Conservation (phyloP, 2,113 vertebrate species). For the Eretmochelys imbricata region DNA sequence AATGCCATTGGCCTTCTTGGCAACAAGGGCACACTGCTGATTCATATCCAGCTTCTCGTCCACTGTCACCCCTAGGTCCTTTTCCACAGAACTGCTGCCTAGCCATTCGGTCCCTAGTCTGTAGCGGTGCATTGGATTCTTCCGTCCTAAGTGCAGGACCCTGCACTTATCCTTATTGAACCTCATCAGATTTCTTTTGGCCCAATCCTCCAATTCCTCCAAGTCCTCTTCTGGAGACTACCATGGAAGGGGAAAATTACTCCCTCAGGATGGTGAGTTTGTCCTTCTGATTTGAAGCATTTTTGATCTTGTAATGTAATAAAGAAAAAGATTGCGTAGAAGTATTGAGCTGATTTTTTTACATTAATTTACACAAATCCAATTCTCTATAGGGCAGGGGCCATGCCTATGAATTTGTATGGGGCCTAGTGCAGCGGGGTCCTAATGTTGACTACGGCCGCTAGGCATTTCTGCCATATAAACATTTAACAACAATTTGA, state of each 20-base stretch:
- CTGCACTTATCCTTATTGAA: too few species aligned
- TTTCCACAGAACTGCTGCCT: too few species aligned
- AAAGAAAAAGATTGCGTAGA: not conserved
- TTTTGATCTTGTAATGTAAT: not conserved
- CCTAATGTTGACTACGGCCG: not conserved
- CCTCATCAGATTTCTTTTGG: too few species aligned
- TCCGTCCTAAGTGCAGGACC: too few species aligned
- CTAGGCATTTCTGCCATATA: not conserved
- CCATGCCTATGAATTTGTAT: not conserved
- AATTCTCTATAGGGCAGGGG: not conserved
- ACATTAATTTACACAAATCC: not conserved
- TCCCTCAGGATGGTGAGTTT: fast-evolving
- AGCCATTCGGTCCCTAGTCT: too few species aligned
- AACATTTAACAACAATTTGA: not conserved
- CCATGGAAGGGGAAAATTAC: not conserved
- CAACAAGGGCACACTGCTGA: too few species aligned
- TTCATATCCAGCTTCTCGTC: too few species aligned
- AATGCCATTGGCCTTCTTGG: too few species aligned
- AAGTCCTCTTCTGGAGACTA: not conserved
- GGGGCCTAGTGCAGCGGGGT: not conserved
- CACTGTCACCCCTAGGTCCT: too few species aligned
- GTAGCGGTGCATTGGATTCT: too few species aligned
- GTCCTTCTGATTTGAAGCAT: not conserved
- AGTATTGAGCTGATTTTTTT: not conserved
- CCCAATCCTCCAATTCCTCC: too few species aligned